Evolutionary conservation across 1,140 invertebrate species (phyloP), one percentile per base, ranked within the genome.

Genomic region (Drosophila elegans): DNA sequence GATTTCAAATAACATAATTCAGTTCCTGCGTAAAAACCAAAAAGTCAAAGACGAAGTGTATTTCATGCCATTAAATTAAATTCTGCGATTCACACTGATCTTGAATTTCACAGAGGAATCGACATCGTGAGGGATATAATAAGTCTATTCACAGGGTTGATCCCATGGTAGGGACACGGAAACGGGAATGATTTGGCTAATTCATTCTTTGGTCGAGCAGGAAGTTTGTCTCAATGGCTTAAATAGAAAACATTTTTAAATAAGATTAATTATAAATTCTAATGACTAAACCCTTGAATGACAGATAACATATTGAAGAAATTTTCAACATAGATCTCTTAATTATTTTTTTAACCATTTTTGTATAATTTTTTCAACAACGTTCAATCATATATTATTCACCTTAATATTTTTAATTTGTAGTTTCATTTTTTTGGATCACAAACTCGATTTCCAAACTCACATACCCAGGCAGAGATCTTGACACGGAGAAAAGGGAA

Each of bases 101-200:
- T 62, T 42, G 13, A 61, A 61, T 64, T 21, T 46, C 62, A 64
- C 21, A 64, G 32, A 64, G 25, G 29, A 64, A 62, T 21, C 21
- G 32, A 62, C 32, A 38, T 46, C 56, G 56, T 61, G 62, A 32
- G 55, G 56, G 12, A 62, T 38, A 45, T 64, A 62, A 60, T 62
- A n/a, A 16, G 13, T 38, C 56, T 64, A 38, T 62, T 38, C 5
- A 61, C n/a, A 38, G 29, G 32, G 59, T 16, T 45, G 29, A 64
- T 61, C 44, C 60, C 7, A 21, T 11, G 21, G 34, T 62, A n/a
- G 13, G 29, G 16, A 61, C 13, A 60, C 9, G 16, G 54, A 36
- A 61, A 63, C 57, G 3, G 3, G 27, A 48, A 36, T 67, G 59
- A 67, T 67, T 49, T 25, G 36, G 16, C 59, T 16, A 57, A 34